Percentiles rank a stretch among this genome's conserved stretches.
Evolutionary conservation across 2,797 vertebrate genomes (phyloP).

Genomic region (Dallia pectoralis): DNA sequence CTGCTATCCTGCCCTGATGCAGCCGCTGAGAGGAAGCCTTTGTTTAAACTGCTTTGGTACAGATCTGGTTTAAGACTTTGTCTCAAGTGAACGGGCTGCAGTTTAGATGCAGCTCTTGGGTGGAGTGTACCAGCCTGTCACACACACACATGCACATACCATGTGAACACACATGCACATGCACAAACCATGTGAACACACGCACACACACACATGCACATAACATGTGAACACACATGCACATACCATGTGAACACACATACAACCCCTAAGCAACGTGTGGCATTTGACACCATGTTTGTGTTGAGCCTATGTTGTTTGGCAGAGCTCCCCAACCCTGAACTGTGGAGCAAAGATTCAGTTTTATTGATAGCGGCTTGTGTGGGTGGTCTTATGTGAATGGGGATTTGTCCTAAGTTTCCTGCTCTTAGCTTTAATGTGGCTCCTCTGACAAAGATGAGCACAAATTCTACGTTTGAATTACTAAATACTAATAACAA

Average conservation of each 20-base stretch:
- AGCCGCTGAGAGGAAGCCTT: conserved; percentile 46
- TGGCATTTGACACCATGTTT: conserved; percentile 63
- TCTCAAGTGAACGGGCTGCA: conserved; percentile 34
- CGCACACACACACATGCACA: neutral
- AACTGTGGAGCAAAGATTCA: conserved; percentile 64
- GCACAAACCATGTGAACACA: conserved; percentile 4
- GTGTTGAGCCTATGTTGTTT: conserved; percentile 68
- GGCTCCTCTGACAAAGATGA: conserved; percentile 63
- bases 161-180: neutral
- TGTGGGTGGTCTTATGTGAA: conserved; percentile 58
- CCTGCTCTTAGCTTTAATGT: conserved; percentile 51
- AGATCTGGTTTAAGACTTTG: conserved; percentile 53
- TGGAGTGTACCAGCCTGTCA: neutral
- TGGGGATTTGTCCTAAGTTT: conserved; percentile 10
- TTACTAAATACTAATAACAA: too few relatives aligned
- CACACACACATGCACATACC: neutral
- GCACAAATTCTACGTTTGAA: conserved; percentile 44
- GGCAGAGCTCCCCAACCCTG: conserved; percentile 57
- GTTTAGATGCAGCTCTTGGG: conserved; percentile 6
- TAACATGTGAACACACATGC: neutral
- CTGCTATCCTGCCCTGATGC: conserved; percentile 51
- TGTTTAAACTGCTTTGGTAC: conserved; percentile 45
- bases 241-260: neutral
- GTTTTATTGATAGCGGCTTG: conserved; percentile 66
- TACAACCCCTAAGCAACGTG: conserved; percentile 28